Evolutionary conservation across 2,113 vertebrate genomes (phyloP).

Genomic region (Megaceryle torquata): DNA sequence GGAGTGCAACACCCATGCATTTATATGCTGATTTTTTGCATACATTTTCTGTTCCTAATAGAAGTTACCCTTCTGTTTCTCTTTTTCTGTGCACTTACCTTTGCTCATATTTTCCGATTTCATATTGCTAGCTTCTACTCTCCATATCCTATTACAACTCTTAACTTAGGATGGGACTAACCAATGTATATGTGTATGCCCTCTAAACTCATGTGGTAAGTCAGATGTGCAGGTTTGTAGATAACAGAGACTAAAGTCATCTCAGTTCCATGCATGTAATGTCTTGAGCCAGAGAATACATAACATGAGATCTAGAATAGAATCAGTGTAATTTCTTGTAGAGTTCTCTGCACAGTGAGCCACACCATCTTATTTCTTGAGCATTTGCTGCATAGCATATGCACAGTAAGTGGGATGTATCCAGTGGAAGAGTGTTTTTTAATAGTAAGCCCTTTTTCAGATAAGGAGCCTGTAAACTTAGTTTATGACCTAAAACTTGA

Average conservation of each 20-base stretch:
- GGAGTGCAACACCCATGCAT: too few species aligned
- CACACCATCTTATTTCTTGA: not conserved
- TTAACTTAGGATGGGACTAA: too few species aligned
- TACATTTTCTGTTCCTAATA: too few species aligned
- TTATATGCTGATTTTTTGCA: too few species aligned
- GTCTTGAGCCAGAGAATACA: not conserved
- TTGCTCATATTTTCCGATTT: too few species aligned
- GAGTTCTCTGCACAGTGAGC: not conserved
- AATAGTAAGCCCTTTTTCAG: not conserved
- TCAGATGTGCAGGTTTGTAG: not conserved
- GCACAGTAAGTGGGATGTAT: not conserved
- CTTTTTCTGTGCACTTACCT: too few species aligned
- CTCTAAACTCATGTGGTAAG: too few species aligned
- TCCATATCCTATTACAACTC: too few species aligned
- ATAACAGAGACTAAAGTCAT: not conserved
- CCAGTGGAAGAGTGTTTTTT: not conserved
- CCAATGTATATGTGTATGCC: too few species aligned
- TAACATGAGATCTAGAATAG: not conserved
- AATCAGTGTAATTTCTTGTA: not conserved
- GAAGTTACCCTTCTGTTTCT: too few species aligned
- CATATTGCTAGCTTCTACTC: too few species aligned
- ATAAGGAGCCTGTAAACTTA: not conserved
- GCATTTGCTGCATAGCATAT: not conserved
- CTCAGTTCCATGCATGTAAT: not conserved
- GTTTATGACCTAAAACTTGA: not conserved